phyloP scores from a whole-genome alignment of 2,113 vertebrate genomes.

The Triplophysa dalaica region DNA sequence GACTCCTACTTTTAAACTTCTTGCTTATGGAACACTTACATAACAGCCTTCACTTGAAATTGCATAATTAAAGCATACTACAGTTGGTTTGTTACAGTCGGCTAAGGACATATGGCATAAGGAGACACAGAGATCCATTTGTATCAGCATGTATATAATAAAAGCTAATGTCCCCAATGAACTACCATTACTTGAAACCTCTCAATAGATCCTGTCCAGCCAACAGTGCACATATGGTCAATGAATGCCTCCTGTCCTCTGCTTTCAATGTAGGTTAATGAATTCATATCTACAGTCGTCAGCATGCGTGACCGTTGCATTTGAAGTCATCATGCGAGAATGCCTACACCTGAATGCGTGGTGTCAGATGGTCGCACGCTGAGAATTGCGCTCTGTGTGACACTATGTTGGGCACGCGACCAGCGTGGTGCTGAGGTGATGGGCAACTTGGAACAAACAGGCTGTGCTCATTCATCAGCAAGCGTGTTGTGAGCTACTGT shows the following conservation, averaged over 20 bases:
- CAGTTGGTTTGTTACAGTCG: too few relatives aligned
- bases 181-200: slow-evolving; percentile 52
- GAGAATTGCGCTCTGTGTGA: slow-evolving; percentile 9
- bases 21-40: too few relatives aligned
- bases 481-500: slow-evolving; percentile 60
- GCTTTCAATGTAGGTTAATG: slow-evolving; percentile 76
- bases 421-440: slow-evolving; percentile 3
- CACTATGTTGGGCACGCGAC: slow-evolving; percentile 49
- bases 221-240: slow-evolving; percentile 68
- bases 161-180: slow-evolving; percentile 12
- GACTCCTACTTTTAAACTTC: too few relatives aligned
- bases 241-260: slow-evolving; percentile 65
- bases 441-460: neutral
- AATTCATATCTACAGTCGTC: slow-evolving; percentile 64
- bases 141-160: slow-evolving; percentile 21
- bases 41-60: too few relatives aligned
- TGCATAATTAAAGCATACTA: too few relatives aligned
- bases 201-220: slow-evolving; percentile 68
- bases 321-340: slow-evolving; percentile 50
- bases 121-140: slow-evolving; percentile 2
- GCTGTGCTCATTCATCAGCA: slow-evolving; percentile 63
- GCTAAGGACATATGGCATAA: slow-evolving; percentile 12
- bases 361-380: slow-evolving; percentile 1
- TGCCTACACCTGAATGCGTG: slow-evolving; percentile 66
- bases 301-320: slow-evolving; percentile 52